Conservation (phyloP, 1,140 invertebrate genomes). For the Scaptomyza hsui region DNA sequence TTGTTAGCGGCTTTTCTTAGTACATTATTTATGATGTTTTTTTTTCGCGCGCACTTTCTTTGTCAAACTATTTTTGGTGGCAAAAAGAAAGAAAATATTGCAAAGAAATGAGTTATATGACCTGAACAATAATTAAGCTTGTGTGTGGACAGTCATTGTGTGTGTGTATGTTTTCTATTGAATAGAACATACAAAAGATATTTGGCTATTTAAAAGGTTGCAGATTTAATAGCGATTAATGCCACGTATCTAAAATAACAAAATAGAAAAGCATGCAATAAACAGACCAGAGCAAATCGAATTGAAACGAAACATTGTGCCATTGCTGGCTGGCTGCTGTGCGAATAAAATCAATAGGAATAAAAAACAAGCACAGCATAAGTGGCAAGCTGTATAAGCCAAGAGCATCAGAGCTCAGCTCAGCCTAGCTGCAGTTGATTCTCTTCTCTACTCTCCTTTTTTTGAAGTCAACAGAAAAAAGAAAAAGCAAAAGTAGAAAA, state of each 20-base stretch:
- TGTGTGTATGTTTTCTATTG: conserved; percentile 37
- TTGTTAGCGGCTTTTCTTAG: conserved; percentile 74
- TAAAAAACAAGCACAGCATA: conserved; percentile 12
- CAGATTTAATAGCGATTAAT: conserved; percentile 50
- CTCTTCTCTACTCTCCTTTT: conserved; percentile 34
- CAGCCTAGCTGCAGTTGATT: conserved; percentile 12
- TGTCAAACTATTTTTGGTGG: conserved; percentile 60
- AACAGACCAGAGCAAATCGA: conserved; percentile 36
- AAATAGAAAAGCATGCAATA: conserved; percentile 28
- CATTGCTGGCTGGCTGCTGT: not conserved
- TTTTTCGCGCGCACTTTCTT: conserved; percentile 65
- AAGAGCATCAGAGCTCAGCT: conserved; percentile 15
- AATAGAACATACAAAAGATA: conserved; percentile 38
- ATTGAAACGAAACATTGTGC: conserved; percentile 21
- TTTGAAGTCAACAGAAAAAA: conserved; percentile 28
- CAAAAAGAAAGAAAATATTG: conserved; percentile 22
- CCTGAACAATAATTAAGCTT: conserved; percentile 62
- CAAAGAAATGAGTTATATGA: conserved; percentile 36
- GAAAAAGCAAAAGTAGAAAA: conserved; percentile 9
- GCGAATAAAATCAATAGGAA: conserved; percentile 32
- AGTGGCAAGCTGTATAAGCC: conserved; percentile 29
- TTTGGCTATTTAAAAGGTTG: conserved; percentile 18
- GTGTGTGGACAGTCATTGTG: conserved; percentile 36
- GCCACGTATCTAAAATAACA: conserved; percentile 38
- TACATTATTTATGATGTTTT: conserved; percentile 75